Base-by-base conservation (phyloP, 2,888 invertebrate species). In the Gandaritis pyraliata region DNA sequence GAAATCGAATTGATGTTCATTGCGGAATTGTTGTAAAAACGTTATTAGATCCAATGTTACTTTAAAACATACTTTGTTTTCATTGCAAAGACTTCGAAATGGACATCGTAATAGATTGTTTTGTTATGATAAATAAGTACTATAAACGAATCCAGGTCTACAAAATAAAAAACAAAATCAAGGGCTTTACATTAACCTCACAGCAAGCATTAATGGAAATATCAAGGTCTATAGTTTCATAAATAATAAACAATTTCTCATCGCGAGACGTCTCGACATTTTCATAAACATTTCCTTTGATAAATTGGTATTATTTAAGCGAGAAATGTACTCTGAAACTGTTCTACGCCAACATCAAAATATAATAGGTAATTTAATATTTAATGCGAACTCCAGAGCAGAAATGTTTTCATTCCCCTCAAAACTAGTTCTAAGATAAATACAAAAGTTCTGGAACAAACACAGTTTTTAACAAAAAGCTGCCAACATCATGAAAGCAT, bases 261-360 rank as follows among this genome's bases (percentile, higher is more conserved):
- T 33, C 43, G 48, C 41, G 5, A 3, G 16, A 16, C 16, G 16
- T 43, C 16, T 11, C 11, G 11, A 5, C 46, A 15, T 46, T 58
- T 52, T 39, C 52, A 18, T 13, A 45, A 33, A 45, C 57, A 57
- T 36, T 57, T 57, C 16, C 49, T 39, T 52, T 58, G 52, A 52
- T 46, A 47, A 58, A 51, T 0, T 52, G 46, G 1, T 51, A n/a
- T 30, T 41, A 39, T 52, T 58, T 58, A 39, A 15, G 18, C 29
- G 10, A 13, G 18, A 45, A 41, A 51, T 38, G 30, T 58, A 45
- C 50, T 46, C 33, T 38, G 36, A 58, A 58, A 43, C 2, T n/a
- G 13, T 48, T 47, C 38, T 47, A 39, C 12, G 16, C 49, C 41
- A 18, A 33, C 43, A 49, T 57, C 29, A 30, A 36, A 49, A 57